Base-by-base conservation (phyloP, 2,113 vertebrate genomes). In the Prolemur simus region DNA sequence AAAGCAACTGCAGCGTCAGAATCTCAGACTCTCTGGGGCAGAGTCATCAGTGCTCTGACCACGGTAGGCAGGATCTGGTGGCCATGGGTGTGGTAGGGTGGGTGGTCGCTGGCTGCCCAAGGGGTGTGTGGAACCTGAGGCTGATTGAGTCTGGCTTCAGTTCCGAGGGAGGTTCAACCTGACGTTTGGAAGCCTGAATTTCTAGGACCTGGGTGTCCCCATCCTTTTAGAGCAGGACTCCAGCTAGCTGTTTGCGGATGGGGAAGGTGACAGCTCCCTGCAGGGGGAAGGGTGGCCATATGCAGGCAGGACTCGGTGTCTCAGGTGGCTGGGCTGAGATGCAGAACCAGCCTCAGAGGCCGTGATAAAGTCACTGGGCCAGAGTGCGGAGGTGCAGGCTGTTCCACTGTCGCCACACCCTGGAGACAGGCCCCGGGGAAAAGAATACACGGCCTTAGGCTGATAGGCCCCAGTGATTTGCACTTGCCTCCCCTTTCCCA, bases 1-100 rank as follows among this genome's bases (percentile, higher is more conserved):
- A 68, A 76, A 69, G 87, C 68, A 56, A 54, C 2, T 0, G 13
- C 49, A 21, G 49, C 17, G 6, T 52, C 1, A 3, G 73, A 45
- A 17, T 1, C 56, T 52, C 52, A 25, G 42, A 15, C 37, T 39
- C 56, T 12, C 14, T 18, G 69, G 32, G 13, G 69, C 39, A 73
- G 69, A 23, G 34, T 9, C 12, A 21, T 52, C 6, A 11, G 64
- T 0, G 60, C 47, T 52, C 23, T 34, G 39, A 7, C 39, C 1
- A 0, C 32, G 27, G 27, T 4, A n/a, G 34, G 13, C 27, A 7
- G 23, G 37, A 6, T 27, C 14, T 18, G 27, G 56, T 3, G 8
- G 5, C 60, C 15, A 1, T 10, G 71, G 25, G 10, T 21, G 27
- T 54, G 10, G 29, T 0, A 5, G 54, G 32, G 29, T 1, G 5